These are phyloP conservation scores for Myzus persicae DNA, from an alignment of 1,140 invertebrate species.

Conservation along the genomic window DNA sequence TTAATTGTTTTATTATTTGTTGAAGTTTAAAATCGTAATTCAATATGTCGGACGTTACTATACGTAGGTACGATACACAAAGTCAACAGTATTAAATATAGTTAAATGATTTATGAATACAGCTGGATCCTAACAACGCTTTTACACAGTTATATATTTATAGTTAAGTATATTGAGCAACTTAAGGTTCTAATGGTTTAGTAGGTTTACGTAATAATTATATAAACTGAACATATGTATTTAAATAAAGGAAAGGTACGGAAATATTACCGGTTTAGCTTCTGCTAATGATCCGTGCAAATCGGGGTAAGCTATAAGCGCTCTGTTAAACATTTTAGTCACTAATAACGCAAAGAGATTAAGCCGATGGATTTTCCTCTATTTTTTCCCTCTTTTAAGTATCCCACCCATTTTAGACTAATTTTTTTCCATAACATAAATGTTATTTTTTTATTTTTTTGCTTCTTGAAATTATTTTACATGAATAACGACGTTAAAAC, in stretches of 20 bases:
- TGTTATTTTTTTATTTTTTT: not conserved
- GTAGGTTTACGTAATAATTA: not conserved
- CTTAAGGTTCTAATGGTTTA: not conserved
- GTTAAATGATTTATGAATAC: not conserved
- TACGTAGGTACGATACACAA: not conserved
- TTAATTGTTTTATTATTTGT: too few relatives aligned
- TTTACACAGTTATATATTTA: not conserved
- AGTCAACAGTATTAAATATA: not conserved
- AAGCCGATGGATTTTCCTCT: not conserved
- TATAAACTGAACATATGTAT: not conserved
- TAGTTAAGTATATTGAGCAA: not conserved
- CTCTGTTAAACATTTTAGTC: constrained; percentile 25
- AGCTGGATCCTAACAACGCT: not conserved
- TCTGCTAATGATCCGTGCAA: constrained; percentile 32
- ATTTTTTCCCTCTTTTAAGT: not conserved
- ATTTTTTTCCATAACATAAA: constrained; percentile 15
- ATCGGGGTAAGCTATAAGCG: not conserved
- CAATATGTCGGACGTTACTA: too few relatives aligned
- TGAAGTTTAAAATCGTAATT: too few relatives aligned
- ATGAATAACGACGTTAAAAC: constrained; percentile 22
- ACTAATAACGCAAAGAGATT: constrained; percentile 12
- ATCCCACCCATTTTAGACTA: constrained; percentile 3
- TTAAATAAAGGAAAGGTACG: not conserved
- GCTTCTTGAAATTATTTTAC: not conserved
- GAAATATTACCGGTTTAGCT: not conserved